Percentiles rank a stretch among this genome's conserved stretches.
Evolutionary conservation across 1,140 invertebrate genomes (phyloP).

Genomic region (Plutomurus gul): DNA sequence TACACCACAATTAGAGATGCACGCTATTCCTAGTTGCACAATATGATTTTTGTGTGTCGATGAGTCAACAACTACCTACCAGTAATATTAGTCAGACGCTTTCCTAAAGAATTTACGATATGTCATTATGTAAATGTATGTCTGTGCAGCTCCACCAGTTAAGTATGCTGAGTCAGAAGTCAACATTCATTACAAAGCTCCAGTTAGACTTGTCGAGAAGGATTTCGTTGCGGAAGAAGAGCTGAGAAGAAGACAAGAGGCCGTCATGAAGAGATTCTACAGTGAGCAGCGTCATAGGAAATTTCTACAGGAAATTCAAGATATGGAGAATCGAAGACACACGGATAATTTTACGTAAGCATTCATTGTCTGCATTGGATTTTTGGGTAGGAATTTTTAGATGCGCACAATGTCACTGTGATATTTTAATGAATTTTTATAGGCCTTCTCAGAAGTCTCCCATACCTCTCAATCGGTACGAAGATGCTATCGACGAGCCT

Average conservation of each 20-base stretch:
- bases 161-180: slow-evolving; percentile 89
- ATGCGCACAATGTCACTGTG: not conserved
- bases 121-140: slow-evolving; percentile 1
- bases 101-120: not conserved
- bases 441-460: slow-evolving; percentile 90
- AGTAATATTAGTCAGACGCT: not conserved
- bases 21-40: too few relatives aligned
- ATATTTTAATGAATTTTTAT: slow-evolving; percentile 51
- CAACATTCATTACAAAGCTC: slow-evolving; percentile 88
- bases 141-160: slow-evolving; percentile 57
- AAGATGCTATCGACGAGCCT: slow-evolving; percentile 68
- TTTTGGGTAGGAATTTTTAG: not conserved
- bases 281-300: slow-evolving; percentile 84
- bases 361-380: not conserved
- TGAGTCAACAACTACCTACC: not conserved
- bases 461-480: slow-evolving; percentile 88
- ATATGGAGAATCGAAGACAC: slow-evolving; percentile 86
- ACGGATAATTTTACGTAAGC: slow-evolving; percentile 83
- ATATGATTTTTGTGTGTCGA: too few relatives aligned
- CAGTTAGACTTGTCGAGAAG: slow-evolving; percentile 81
- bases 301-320: slow-evolving; percentile 85
- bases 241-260: slow-evolving; percentile 78
- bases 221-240: slow-evolving; percentile 78
- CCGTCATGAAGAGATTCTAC: slow-evolving; percentile 86
- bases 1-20: not conserved